Percentiles rank a stretch among this genome's conserved stretches.
These are phyloP conservation scores for Apodemia zela DNA, from an alignment of 2,888 invertebrate species.

Conservation along the genomic window DNA sequence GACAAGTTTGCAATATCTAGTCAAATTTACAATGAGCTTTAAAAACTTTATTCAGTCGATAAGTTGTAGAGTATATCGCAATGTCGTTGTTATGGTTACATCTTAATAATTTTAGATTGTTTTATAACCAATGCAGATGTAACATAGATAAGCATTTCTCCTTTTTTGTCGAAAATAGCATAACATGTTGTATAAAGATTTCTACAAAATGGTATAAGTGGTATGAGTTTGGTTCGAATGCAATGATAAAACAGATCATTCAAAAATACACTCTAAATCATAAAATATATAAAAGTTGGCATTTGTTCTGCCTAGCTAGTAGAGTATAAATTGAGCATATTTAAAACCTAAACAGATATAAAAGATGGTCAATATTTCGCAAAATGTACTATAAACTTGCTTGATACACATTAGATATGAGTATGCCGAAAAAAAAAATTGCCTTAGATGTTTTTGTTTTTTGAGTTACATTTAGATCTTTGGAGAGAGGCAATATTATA, in stretches of 20 bases:
- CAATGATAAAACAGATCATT: too few species aligned
- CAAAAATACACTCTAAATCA: too few species aligned
- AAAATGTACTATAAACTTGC: too few species aligned
- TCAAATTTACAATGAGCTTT: constrained; percentile 1
- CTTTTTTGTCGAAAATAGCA: neutral
- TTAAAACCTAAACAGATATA: too few species aligned
- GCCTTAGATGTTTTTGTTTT: too few species aligned
- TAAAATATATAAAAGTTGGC: too few species aligned
- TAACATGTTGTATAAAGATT: neutral
- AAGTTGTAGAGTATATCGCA: constrained; percentile 1
- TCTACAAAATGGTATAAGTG: neutral
- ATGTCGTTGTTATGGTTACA: neutral
- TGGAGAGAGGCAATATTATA: neutral
- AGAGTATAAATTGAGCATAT: too few species aligned
- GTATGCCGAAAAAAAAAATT: too few species aligned
- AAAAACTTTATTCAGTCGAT: neutral
- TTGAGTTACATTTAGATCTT: neutral
- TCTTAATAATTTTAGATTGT: neutral
- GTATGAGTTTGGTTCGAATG: too few species aligned
- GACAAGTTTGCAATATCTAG: neutral
- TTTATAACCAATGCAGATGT: constrained; percentile 8
- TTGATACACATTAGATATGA: too few species aligned
- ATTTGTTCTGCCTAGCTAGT: too few species aligned
- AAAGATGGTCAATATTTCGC: too few species aligned
- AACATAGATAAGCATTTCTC: constrained; percentile 2